Evolutionary conservation across 1,140 invertebrate genomes (phyloP).

Genomic region (Chymomyza costata): DNA sequence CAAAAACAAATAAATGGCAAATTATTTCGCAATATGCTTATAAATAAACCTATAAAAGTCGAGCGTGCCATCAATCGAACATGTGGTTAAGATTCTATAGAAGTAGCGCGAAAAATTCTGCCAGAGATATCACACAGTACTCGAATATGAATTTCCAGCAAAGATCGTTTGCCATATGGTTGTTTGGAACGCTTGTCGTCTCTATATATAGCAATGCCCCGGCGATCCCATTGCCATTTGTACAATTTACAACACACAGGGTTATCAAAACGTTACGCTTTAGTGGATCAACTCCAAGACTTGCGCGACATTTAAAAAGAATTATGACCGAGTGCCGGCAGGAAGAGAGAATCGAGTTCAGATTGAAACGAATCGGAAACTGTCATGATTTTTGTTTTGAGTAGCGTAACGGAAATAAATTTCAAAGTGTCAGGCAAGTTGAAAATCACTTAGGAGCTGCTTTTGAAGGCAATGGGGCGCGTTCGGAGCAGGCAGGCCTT

Average conservation of each 20-base stretch:
- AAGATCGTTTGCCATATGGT: constrained; percentile 47
- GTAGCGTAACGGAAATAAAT: constrained; percentile 13
- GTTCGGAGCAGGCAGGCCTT: no score
- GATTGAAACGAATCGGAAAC: constrained; percentile 32
- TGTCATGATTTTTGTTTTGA: constrained; percentile 18
- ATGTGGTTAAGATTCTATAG: constrained; percentile 53
- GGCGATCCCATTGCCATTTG: no score
- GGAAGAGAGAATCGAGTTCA: no score
- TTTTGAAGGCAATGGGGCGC: background rate
- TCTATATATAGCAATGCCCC: no score
- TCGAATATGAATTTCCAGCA: constrained; percentile 31
- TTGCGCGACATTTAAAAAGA: constrained; percentile 21
- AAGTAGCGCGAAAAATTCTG: constrained; percentile 1
- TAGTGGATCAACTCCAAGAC: constrained; percentile 57
- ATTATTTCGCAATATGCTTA: constrained; percentile 49
- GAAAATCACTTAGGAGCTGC: background rate
- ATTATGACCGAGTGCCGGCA: constrained; percentile 26
- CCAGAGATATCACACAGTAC: background rate
- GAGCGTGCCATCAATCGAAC: constrained; percentile 37
- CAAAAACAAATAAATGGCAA: constrained; percentile 30
- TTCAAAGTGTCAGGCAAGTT: constrained; percentile 3
- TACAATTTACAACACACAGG: constrained; percentile 30
- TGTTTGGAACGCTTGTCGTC: constrained; percentile 5
- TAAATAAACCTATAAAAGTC: constrained; percentile 42
- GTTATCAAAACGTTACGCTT: constrained; percentile 65